Evolutionary conservation across 2,888 invertebrate genomes (phyloP).

Genomic region (Nowickia ferox): DNA sequence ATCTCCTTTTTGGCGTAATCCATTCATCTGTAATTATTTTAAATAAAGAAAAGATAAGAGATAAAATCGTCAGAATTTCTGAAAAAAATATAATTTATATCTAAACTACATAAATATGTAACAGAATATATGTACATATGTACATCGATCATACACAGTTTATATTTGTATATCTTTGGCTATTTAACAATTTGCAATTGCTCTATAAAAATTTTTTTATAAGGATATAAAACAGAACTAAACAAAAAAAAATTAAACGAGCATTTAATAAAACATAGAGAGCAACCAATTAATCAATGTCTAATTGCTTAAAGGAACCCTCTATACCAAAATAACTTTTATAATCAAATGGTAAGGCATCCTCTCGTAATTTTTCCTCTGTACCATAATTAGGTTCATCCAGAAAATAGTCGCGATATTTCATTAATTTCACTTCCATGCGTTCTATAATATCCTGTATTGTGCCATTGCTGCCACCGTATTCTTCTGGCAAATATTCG

Average conservation of each 20-base stretch:
- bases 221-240: slow-evolving; percentile 33
- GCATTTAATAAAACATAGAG: slow-evolving; percentile 11
- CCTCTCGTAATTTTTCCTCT: slow-evolving; percentile 78
- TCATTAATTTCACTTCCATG: slow-evolving; percentile 79
- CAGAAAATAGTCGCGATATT: slow-evolving; percentile 78
- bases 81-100: slow-evolving; percentile 23
- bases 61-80: slow-evolving; percentile 17
- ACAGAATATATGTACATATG: slow-evolving; percentile 7
- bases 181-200: slow-evolving; percentile 33
- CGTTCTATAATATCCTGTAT: slow-evolving; percentile 79
- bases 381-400: slow-evolving; percentile 79
- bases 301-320: slow-evolving; percentile 81
- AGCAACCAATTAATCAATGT: slow-evolving; percentile 78
- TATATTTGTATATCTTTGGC: slow-evolving; percentile 54
- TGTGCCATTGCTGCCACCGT: slow-evolving; percentile 86
- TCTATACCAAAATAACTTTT: slow-evolving; percentile 80
- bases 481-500: slow-evolving; percentile 86
- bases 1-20: slow-evolving; percentile 46
- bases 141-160: slow-evolving; percentile 18
- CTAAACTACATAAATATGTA: slow-evolving; percentile 3
- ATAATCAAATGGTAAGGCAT: slow-evolving; percentile 71
- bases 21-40: slow-evolving; percentile 54
- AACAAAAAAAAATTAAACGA: slow-evolving; percentile 41
- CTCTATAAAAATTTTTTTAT: slow-evolving; percentile 41
- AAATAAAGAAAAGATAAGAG: slow-evolving; percentile 16